Evolutionary conservation across 2,888 invertebrate species (phyloP).

Genomic region (Rhopalosiphum nymphaeae): DNA sequence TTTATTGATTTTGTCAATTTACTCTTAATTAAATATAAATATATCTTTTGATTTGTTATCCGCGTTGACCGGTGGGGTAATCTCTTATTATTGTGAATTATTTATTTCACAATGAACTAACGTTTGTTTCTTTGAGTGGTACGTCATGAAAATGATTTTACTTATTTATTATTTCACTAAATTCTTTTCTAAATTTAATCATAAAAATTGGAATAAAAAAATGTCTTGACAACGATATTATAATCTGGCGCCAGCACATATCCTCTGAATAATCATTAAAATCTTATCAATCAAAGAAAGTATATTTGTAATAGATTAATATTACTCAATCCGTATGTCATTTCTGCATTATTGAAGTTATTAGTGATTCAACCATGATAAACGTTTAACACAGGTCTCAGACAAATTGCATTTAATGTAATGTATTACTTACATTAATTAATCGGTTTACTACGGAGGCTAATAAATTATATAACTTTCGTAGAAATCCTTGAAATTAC

Average conservation of each 20-base stretch:
- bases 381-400: not conserved
- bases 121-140: not conserved
- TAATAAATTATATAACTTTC: not conserved
- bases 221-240: not conserved
- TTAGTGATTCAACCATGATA: not conserved
- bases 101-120: not conserved
- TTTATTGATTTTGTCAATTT: too few species aligned
- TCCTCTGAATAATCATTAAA: not conserved
- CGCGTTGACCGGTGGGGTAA: not conserved
- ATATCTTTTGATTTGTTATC: not conserved
- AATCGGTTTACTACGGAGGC: not conserved
- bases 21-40: too few species aligned
- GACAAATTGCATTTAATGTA: not conserved
- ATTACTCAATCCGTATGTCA: not conserved
- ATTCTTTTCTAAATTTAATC: not conserved
- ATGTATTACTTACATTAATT: not conserved
- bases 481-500: not conserved
- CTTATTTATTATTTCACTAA: not conserved
- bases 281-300: not conserved
- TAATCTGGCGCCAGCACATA: not conserved
- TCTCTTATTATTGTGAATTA: not conserved
- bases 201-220: not conserved
- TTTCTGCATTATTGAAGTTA: not conserved
- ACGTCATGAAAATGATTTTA: not conserved
- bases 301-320: not conserved